Base-by-base conservation (phyloP, 1,140 invertebrate species). In the Semibalanus balanoides region DNA sequence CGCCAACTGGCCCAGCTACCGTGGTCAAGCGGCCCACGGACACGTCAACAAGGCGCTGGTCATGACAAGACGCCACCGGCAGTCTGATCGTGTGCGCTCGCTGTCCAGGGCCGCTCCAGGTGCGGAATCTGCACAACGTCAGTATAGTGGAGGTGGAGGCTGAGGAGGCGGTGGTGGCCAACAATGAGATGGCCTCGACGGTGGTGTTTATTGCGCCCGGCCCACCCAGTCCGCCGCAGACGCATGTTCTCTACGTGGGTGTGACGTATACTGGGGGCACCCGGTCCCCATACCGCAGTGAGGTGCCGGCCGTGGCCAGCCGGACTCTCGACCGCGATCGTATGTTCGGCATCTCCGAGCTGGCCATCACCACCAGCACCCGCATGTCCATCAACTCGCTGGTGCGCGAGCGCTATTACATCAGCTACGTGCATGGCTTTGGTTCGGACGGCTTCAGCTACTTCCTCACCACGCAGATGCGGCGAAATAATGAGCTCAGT, bases 161-260 rank as follows among this genome's bases (percentile, higher is more conserved):
- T 1, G 89, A 89, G 74, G 93, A 94, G 82, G 91, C 95, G 5
- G 94, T 98, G 7, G 96, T 97, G 9, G 94, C 97, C 0, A 98
- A 98, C 83, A 96, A 97, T 85, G 92, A 88, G 40, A 93, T 90
- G 35, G 92, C 96, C 0, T 97, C 96, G 0, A 98, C 96, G 11
- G 94, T 98, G 40, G 96, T 94, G 35, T 98, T 99, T 84, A 97
- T 98, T 79, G 95, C 95, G 0, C 94, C 94, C 0, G 95, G 96
- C 0, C 95, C 95, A 29, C 51, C 51, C 11, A 11, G 22, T 1
- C 90, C 92, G 0, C 92, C 93, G 1, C 92, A 93, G 31, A 90
- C 92, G 28, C 76, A 80, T 82, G 95, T 97, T 7, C 91, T 99
- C 87, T 98, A 98, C 84, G 94, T 99, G 28, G 96, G 95, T 72